Conservation (phyloP, 2,797 vertebrate species). For the Falco cherrug region DNA sequence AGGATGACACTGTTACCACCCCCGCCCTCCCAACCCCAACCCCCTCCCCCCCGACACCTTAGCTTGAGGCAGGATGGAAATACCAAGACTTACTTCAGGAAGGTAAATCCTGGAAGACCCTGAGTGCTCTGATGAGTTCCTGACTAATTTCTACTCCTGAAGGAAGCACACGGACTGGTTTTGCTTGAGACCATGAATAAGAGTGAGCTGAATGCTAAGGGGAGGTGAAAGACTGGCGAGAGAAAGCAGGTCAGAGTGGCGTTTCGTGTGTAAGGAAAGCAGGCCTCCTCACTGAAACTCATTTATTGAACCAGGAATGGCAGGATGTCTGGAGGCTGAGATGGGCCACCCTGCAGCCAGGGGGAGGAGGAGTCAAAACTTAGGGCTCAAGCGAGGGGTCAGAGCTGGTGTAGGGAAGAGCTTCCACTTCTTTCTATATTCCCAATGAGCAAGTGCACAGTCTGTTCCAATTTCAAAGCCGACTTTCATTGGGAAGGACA, state of each 20-base stretch:
- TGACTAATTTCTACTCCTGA: background rate
- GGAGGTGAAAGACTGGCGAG: background rate
- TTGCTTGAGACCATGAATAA: background rate
- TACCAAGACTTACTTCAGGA: background rate
- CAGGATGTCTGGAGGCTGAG: background rate
- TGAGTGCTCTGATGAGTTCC: background rate
- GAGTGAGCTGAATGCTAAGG: background rate
- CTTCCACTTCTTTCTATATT: background rate
- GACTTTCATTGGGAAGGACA: background rate
- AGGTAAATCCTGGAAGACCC: background rate
- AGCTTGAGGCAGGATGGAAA: background rate
- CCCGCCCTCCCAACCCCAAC: fast-evolving
- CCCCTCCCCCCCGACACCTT: background rate
- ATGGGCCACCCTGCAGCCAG: background rate
- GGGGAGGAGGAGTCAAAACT: background rate
- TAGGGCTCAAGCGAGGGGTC: background rate
- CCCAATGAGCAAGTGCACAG: background rate
- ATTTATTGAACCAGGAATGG: background rate
- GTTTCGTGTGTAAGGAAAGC: background rate
- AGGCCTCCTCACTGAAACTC: background rate
- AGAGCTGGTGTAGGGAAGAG: background rate
- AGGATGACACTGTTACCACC: background rate
- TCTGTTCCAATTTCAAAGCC: background rate
- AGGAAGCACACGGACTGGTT: background rate
- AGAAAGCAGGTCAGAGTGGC: background rate